Conservation (phyloP, 2,113 vertebrate species). For the Callospermophilus lateralis region DNA sequence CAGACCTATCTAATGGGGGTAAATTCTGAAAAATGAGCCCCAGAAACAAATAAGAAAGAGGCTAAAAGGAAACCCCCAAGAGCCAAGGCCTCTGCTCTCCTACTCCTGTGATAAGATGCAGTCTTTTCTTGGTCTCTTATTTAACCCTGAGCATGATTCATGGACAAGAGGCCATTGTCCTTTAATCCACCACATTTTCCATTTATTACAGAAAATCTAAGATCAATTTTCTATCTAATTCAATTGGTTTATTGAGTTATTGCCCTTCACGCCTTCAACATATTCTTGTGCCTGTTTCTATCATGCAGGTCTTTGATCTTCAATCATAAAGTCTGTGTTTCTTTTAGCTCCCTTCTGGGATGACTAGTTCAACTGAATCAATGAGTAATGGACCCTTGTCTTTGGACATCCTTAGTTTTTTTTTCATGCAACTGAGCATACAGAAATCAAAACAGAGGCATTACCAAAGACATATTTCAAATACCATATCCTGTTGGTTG, state of each 20-base stretch:
- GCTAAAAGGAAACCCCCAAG: background rate
- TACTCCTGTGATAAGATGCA: background rate
- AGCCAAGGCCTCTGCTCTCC: background rate
- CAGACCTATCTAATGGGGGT: background rate
- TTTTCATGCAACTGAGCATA: background rate
- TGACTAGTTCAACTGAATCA: conserved; percentile 27
- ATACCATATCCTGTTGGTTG: background rate
- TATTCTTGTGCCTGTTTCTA: conserved; percentile 52
- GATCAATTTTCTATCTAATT: conserved; percentile 60
- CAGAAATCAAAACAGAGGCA: conserved; percentile 59
- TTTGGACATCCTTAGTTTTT: background rate
- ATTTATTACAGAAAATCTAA: conserved; percentile 75
- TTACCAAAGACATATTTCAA: background rate
- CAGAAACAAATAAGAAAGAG: conserved; percentile 12
- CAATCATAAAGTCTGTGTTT: background rate
- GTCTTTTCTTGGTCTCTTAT: background rate
- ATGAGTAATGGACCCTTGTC: background rate
- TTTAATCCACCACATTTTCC: conserved; percentile 24
- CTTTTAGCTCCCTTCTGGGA: background rate
- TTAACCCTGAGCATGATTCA: conserved; percentile 14
- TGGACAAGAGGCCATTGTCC: background rate
- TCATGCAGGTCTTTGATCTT: conserved; percentile 64
- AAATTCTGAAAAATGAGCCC: background rate
- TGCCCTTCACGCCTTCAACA: conserved; percentile 56
- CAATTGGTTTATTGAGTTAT: conserved; percentile 56